These are phyloP conservation scores for Oophaga pumilio DNA, from an alignment of 2,113 vertebrate species.

Conservation along the genomic window DNA sequence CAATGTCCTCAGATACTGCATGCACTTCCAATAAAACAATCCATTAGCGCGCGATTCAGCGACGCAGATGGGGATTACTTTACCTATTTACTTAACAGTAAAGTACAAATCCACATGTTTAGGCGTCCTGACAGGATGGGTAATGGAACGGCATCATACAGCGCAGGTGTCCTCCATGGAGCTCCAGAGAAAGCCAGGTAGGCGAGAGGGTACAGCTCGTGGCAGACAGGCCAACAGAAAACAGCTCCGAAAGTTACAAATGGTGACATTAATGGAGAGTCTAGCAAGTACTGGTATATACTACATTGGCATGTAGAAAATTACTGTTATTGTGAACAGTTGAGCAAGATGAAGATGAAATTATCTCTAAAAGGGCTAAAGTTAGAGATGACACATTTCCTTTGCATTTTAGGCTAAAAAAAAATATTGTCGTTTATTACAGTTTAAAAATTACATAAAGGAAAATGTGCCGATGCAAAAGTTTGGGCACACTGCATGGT, in stretches of 20 bases:
- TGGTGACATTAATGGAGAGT: not conserved
- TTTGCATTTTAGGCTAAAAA: too few species aligned
- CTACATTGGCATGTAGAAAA: too few species aligned
- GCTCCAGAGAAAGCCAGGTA: not conserved
- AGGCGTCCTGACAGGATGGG: not conserved
- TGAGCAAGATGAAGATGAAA: too few species aligned
- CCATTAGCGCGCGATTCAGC: not conserved
- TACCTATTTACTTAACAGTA: not conserved
- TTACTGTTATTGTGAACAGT: too few species aligned
- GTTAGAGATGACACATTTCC: too few species aligned
- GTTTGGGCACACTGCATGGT: too few species aligned
- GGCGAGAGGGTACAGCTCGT: too few species aligned
- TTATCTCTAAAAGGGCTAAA: too few species aligned
- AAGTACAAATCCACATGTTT: not conserved
- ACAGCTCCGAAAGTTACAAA: not conserved
- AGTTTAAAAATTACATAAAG: too few species aligned
- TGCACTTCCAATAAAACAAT: not conserved
- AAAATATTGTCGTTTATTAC: too few species aligned
- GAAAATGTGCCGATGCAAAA: too few species aligned
- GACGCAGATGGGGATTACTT: not conserved
- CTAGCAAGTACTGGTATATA: too few species aligned
- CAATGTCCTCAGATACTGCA: not conserved
- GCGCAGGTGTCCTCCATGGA: not conserved
- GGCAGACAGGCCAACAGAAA: not conserved
- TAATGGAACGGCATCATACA: not conserved